A percentile compares a stretch with the other conserved stretches of the same genome.
These are phyloP conservation scores for Nymphalis io DNA, from an alignment of 1,140 invertebrate species.

Conservation along the genomic window DNA sequence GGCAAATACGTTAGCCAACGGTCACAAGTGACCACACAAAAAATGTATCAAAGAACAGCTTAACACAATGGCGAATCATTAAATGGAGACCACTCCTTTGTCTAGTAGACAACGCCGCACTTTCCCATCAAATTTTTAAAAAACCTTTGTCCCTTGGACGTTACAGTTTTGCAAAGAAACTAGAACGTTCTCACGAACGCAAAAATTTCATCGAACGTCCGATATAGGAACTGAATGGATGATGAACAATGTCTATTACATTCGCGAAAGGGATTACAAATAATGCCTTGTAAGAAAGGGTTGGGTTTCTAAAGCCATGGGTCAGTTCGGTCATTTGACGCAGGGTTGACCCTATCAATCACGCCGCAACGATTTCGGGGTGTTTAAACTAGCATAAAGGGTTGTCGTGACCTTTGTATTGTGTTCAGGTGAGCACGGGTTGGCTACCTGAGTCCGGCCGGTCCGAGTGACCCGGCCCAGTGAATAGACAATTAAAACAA, in stretches of 20 bases:
- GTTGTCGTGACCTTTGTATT: slow-evolving; percentile 67
- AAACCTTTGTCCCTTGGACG: slow-evolving; percentile 58
- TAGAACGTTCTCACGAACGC: slow-evolving; percentile 76
- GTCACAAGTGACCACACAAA: slow-evolving; percentile 65
- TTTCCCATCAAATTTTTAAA: slow-evolving; percentile 60
- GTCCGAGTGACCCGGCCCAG: slow-evolving; percentile 59
- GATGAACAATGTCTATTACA: slow-evolving; percentile 72
- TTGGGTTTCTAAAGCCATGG: slow-evolving; percentile 64
- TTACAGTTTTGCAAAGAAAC: slow-evolving; percentile 79
- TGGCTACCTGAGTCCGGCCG: slow-evolving; percentile 65
- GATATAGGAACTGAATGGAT: slow-evolving; percentile 58
- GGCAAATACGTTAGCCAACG: slow-evolving; percentile 75
- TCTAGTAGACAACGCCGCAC: slow-evolving; percentile 60
- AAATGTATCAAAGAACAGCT: slow-evolving; percentile 64
- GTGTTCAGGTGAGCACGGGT: slow-evolving; percentile 68
- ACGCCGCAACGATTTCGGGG: slow-evolving; percentile 71
- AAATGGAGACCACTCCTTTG: slow-evolving; percentile 77
- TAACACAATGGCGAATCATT: slow-evolving; percentile 74
- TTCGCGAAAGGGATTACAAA: slow-evolving; percentile 79
- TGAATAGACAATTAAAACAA: slow-evolving; percentile 74
- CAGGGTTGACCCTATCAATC: slow-evolving; percentile 72
- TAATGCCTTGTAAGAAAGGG: slow-evolving; percentile 77
- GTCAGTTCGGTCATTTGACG: slow-evolving; percentile 72
- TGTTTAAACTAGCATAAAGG: slow-evolving; percentile 73
- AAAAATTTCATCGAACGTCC: slow-evolving; percentile 69